Evolutionary conservation across 1,140 invertebrate genomes (phyloP).

Genomic region (Lucilia sericata): DNA sequence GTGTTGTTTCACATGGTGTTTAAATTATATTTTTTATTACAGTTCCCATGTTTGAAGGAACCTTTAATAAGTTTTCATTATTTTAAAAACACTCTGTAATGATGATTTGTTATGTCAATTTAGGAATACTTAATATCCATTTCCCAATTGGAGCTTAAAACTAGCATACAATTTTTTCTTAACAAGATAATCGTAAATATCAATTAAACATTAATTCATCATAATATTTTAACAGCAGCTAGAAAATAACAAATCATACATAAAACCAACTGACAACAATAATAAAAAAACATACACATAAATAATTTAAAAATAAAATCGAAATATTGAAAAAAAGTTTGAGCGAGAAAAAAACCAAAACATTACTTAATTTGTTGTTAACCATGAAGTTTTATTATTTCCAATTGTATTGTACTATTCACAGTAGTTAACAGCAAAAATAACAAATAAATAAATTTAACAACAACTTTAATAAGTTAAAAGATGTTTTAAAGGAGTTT

Average conservation of each 20-base stretch:
- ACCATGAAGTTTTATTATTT: conserved; percentile 37
- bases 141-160: background rate
- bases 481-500: background rate
- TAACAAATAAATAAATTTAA: background rate
- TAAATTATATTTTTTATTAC: no score
- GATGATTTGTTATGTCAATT: no score
- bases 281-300: background rate
- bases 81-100: no score
- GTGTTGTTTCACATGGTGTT: no score
- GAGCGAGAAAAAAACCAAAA: background rate
- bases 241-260: background rate
- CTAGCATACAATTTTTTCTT: background rate
- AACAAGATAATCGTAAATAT: conserved; percentile 33
- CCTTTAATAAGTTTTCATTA: no score
- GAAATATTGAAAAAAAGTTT: background rate
- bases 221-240: conserved; percentile 28
- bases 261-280: background rate
- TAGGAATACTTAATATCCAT: background rate
- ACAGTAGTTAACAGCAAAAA: conserved; percentile 11
- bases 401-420: conserved; percentile 4
- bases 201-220: conserved; percentile 34
- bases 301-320: background rate
- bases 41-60: no score
- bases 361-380: conserved; percentile 43
- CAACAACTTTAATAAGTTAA: background rate